Evolutionary conservation across 2,888 invertebrate genomes (phyloP), one percentile per base, ranked within the genome.

Genomic region (Spodoptera exigua): DNA sequence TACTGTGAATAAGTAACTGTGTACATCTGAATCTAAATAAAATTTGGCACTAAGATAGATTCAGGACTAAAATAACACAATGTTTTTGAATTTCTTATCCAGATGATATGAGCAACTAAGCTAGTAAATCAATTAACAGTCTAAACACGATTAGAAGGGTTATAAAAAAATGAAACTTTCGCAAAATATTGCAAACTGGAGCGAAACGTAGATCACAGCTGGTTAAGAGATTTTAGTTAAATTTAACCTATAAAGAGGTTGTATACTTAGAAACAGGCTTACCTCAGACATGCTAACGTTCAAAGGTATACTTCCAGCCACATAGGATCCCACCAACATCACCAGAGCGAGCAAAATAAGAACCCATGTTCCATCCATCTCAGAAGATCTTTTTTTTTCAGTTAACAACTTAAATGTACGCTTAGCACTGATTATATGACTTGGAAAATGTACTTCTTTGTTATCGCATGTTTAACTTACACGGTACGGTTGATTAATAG

Each of bases 211-310:
- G 1, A 36, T 13, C 17, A 53, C 60, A 63, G 64, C 53, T 62
- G 59, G 70, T 32, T 12, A n/a, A 14, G 0, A 11, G n/a, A 12
- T 49, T 60, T 48, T 11, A 32, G 4, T 2, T 1, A 10, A 1
- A 34, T 60, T 41, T 13, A 32, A 7, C 2, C 7, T n/a, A 2
- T 11, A 39, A 40, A 0, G 11, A 37, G 17, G 12, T 44, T 51
- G 17, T 5, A 41, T 0, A 36, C 2, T 0, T 4, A 39, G 66
- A 53, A 14, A 16, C 36, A 40, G 0, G 61, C 87, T 81, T 86
- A 99, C 99, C 97, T 99, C 99, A 34, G 99, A 99, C 89, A 99
- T 96, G 79, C 96, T 96, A 89, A 99, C 97, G 74, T 99, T 97
- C 71, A 99, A 93, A 17, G 99, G 99, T 83, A 99, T 97, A 63